A percentile compares a stretch with the other conserved stretches of the same genome.
These are phyloP conservation scores for Drosophila pseudotakahashii DNA, from an alignment of 2,888 invertebrate species.

Conservation along the genomic window DNA sequence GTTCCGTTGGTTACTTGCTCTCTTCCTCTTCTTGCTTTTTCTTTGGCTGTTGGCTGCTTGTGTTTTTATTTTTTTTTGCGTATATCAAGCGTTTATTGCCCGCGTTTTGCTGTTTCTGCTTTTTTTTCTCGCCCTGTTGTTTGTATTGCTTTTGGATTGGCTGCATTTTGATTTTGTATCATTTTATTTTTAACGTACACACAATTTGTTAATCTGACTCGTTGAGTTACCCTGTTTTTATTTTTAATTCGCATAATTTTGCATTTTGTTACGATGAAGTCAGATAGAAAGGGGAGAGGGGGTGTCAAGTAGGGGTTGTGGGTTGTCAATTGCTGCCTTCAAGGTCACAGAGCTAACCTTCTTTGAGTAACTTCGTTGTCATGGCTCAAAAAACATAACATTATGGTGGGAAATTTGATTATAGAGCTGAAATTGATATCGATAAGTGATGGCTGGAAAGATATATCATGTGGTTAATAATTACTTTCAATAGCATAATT, in stretches of 20 bases:
- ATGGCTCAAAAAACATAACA: background rate
- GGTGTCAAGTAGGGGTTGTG: background rate
- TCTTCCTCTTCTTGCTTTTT: constrained; percentile 36
- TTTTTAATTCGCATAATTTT: constrained; percentile 30
- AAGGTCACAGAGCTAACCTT: constrained; percentile 44
- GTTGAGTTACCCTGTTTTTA: constrained; percentile 7
- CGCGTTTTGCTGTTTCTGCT: constrained; percentile 54
- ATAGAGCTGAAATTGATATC: background rate
- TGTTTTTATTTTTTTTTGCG: constrained; percentile 61
- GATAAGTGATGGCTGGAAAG: background rate
- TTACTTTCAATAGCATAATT: background rate
- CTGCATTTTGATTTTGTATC: constrained; percentile 62
- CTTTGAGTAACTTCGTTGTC: constrained; percentile 8
- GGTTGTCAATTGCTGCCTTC: constrained; percentile 11
- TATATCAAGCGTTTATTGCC: constrained; percentile 80
- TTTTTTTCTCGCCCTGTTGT: constrained; percentile 27
- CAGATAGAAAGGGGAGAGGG: background rate
- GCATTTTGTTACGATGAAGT: constrained; percentile 15
- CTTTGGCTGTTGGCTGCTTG: constrained; percentile 41
- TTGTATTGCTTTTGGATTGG: constrained; percentile 24
- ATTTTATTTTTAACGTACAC: constrained; percentile 64
- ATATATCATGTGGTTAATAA: background rate
- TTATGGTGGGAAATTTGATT: background rate
- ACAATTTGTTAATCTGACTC: constrained; percentile 65
- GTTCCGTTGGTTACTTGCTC: constrained; percentile 54